Percentiles rank a stretch among this genome's conserved stretches.
phyloP scores from a whole-genome alignment of 2,797 vertebrate species.

The Rhodeus uyekii region DNA sequence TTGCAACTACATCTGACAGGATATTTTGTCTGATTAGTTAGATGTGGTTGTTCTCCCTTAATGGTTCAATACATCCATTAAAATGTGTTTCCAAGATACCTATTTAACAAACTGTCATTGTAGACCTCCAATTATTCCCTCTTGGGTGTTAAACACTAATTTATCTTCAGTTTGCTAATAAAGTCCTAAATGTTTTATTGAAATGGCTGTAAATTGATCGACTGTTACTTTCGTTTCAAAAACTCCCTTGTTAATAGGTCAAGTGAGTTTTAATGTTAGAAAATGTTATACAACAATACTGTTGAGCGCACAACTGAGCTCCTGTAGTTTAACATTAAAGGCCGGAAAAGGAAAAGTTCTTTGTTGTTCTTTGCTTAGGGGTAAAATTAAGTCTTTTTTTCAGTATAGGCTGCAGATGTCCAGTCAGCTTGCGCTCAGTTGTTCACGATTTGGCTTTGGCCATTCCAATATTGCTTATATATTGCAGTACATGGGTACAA shows the following conservation, averaged over 20 bases:
- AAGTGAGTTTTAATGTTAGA: neutral
- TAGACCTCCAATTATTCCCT: constrained; percentile 50
- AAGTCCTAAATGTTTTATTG: constrained; percentile 43
- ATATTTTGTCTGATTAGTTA: neutral
- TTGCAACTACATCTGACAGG: neutral
- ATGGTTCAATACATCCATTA: neutral
- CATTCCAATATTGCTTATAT: too few relatives aligned
- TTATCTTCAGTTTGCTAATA: constrained; percentile 50
- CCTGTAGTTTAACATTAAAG: neutral
- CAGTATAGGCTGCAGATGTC: neutral
- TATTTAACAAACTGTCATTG: constrained; percentile 15
- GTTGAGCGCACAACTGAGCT: neutral
- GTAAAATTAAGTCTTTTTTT: too few relatives aligned
- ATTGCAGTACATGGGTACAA: too few relatives aligned
- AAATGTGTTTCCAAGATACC: constrained; percentile 3
- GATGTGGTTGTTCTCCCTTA: neutral
- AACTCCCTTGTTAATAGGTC: neutral
- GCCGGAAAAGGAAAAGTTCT: too few relatives aligned
- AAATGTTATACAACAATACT: neutral
- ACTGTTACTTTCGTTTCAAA: constrained; percentile 35
- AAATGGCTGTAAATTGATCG: constrained; percentile 46
- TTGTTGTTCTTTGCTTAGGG: too few relatives aligned
- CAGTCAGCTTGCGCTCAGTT: neutral
- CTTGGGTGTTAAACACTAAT: constrained; percentile 52
- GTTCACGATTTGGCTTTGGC: too few relatives aligned